Conservation (phyloP, 2,888 invertebrate genomes). For the Drosophila niveifrons region DNA sequence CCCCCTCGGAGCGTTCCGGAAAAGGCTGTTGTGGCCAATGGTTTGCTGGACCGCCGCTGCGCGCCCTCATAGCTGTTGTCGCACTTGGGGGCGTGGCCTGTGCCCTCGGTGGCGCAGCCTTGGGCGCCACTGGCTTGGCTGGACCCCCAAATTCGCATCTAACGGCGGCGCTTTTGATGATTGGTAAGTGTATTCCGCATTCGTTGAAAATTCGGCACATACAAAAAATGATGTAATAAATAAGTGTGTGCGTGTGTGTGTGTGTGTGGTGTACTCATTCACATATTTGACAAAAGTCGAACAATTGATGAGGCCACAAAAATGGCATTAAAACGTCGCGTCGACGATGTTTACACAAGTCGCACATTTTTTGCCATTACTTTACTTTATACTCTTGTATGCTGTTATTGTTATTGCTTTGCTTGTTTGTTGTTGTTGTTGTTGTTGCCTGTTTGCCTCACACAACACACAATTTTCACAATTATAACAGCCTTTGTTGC, state of each 20-base stretch:
- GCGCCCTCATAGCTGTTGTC: slow-evolving; percentile 85
- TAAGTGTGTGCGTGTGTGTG: not conserved
- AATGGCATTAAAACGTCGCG: slow-evolving; percentile 63
- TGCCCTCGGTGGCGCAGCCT: slow-evolving; percentile 85
- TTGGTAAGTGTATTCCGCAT: slow-evolving; percentile 79
- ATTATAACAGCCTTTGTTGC: slow-evolving; percentile 41
- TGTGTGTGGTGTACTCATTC: slow-evolving; percentile 11
- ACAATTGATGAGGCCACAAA: slow-evolving; percentile 53
- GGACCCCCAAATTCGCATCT: slow-evolving; percentile 85
- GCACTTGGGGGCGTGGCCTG: slow-evolving; percentile 85
- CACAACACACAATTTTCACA: slow-evolving; percentile 36
- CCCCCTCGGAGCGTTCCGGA: slow-evolving; percentile 85
- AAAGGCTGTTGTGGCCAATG: slow-evolving; percentile 86
- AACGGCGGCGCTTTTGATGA: slow-evolving; percentile 85
- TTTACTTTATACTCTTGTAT: slow-evolving; percentile 39
- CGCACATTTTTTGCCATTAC: slow-evolving; percentile 49
- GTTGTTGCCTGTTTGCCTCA: slow-evolving; percentile 33
- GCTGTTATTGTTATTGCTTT: slow-evolving; percentile 48
- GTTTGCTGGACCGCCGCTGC: slow-evolving; percentile 85
- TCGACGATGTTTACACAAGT: slow-evolving; percentile 66
- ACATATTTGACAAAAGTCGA: slow-evolving; percentile 43
- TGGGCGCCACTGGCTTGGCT: slow-evolving; percentile 85
- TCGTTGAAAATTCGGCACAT: not conserved
- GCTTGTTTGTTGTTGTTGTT: slow-evolving; percentile 43
- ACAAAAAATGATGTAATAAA: slow-evolving; percentile 38